Percentiles rank a stretch among this genome's conserved stretches.
Evolutionary conservation across 1,140 invertebrate species (phyloP).

Genomic region (Heliconius hermathena): DNA sequence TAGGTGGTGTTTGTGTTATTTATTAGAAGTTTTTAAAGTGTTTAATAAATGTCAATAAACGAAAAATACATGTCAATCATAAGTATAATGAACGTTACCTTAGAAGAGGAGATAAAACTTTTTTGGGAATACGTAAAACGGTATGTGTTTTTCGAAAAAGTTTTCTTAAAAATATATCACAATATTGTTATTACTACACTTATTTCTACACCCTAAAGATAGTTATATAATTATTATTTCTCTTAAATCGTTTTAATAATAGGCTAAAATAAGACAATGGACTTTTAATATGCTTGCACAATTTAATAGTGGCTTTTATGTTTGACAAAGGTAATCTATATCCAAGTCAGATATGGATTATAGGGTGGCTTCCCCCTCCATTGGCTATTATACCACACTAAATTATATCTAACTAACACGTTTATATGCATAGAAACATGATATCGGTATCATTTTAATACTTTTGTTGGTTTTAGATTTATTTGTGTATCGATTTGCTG

Average conservation of each 20-base stretch:
- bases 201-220: neutral
- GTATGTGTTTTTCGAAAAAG: conserved; percentile 46
- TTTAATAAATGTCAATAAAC: neutral
- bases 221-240: neutral
- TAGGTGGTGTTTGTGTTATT: neutral
- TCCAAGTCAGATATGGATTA: neutral
- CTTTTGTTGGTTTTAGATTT: neutral
- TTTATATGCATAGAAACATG: neutral
- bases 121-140: conserved; percentile 77
- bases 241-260: neutral
- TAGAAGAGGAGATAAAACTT: conserved; percentile 68
- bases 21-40: neutral
- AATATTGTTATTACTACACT: neutral
- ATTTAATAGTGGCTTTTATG: neutral
- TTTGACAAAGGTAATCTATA: neutral
- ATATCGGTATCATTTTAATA: neutral
- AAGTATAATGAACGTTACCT: conserved; percentile 54
- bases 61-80: conserved; percentile 20
- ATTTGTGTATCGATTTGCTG: too few species aligned
- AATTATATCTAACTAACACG: neutral
- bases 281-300: neutral
- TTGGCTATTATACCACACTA: neutral
- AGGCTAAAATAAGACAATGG: neutral
- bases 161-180: neutral
- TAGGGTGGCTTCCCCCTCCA: neutral